Base-by-base conservation (phyloP, 1,140 invertebrate species). In the Hyphantria cunea region DNA sequence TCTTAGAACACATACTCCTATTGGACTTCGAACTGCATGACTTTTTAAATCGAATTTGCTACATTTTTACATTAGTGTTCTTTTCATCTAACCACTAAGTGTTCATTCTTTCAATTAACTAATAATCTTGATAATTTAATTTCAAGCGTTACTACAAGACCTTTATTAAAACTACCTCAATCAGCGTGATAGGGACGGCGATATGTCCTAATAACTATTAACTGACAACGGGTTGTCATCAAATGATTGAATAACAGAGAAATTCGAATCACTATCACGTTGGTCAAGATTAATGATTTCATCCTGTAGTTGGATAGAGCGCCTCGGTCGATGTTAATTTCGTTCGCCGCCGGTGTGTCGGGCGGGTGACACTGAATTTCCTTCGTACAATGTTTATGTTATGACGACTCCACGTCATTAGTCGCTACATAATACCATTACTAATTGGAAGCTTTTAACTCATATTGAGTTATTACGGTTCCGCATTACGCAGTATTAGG, bases 221-320 rank as follows among this genome's bases (percentile, higher is more conserved):
- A 25, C 17, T 25, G 17, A 25, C 17, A 25, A 25, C 17, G 17
- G 17, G 5, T 1, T 68, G 61, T 64, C 51, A 33, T 56, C 39
- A 58, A 33, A 48, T 66, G 67, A 80, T 80, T 83, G 69, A 80
- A 82, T 79, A 80, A 72, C 74, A 62, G 73, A 79, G 74, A 63
- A 75, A 74, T 76, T 75, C 66, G 61, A 55, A 71, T 76, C 78
- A 78, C 78, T 76, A 84, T 84, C 82, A 78, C 79, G 74, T 65
- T 70, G 73, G 73, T 68, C 70, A 82, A 82, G 82, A 84, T 84
- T 84, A 82, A 84, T 82, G 74, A 63, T 49, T 59, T 62, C 61
- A 69, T 76, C 50, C 70, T 76, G 68, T 77, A 74, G 75, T 58
- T 76, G 77, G 74, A 84, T 78, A 68, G 72, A 74, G 68, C 59